A percentile compares a stretch with the other conserved stretches of the same genome.
Evolutionary conservation across 2,888 invertebrate genomes (phyloP).

Genomic region (Xestia xanthographa): DNA sequence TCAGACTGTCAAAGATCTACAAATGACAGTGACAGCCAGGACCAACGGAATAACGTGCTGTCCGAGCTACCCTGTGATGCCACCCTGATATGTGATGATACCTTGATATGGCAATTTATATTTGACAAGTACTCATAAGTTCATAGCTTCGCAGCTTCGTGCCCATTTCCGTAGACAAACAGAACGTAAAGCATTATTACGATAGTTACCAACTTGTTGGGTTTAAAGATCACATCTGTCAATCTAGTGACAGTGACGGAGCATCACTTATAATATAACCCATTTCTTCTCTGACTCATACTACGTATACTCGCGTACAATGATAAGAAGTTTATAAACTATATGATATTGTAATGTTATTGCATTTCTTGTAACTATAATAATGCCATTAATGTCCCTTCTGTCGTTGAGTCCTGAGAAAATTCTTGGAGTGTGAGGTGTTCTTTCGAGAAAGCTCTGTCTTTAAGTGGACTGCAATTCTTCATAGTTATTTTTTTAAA

Average conservation of each 20-base stretch:
- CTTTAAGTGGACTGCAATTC: neutral
- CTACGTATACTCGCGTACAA: conserved; percentile 2
- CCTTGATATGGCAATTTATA: too few species aligned
- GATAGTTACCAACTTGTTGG: conserved; percentile 14
- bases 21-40: too few species aligned
- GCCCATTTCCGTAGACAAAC: conserved; percentile 25
- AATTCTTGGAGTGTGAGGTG: conserved; percentile 28
- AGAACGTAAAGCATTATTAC: conserved; percentile 17
- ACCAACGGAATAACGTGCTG: too few species aligned
- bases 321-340: conserved; percentile 43
- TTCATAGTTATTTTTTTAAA: neutral
- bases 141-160: neutral
- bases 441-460: neutral
- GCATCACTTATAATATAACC: conserved; percentile 25
- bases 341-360: conserved; percentile 27
- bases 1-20: too few species aligned
- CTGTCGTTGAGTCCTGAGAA: conserved; percentile 14
- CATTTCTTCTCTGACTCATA: conserved; percentile 56
- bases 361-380: conserved; percentile 18
- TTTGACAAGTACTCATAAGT: neutral
- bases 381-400: neutral
- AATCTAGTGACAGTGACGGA: conserved; percentile 36
- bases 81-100: too few species aligned
- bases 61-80: neutral
- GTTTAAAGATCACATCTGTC: conserved; percentile 55